Base-by-base conservation (phyloP, 2,113 vertebrate genomes). In the Vireo altiloquus region DNA sequence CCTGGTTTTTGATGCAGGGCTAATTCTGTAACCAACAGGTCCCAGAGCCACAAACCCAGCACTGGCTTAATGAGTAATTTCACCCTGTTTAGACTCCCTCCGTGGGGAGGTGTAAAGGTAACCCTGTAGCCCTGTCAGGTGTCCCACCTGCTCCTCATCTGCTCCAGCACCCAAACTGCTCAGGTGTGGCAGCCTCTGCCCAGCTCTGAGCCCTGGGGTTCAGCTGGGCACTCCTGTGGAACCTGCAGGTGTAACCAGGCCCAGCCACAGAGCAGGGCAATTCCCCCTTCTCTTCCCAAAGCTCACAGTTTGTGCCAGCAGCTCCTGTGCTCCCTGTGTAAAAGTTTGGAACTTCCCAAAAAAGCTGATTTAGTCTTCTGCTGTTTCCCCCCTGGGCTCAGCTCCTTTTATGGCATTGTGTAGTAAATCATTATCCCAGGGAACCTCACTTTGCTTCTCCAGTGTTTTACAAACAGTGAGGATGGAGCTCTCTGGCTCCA, bases 351-450 rank as follows among this genome's bases (percentile, higher is more conserved):
- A 19, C 37, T 31, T 88, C n/a, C 83, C 81, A 88, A 64, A 69
- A 44, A 47, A 85, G 89, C 30, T 20, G 49, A 46, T 71, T 92
- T 57, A n/a, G 35, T 47, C 50, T 90, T 54, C 71, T 50, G 44
- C 35, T 89, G 33, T 52, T 92, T 87, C 56, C 49, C 56, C 49
- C 77, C 53, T 9, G 31, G 70, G 20, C 9, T 93, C 82, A 94
- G 91, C 79, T 94, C 89, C 95, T 96, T 97, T 94, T 74, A 93
- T 87, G 92, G 94, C 96, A 49, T 57, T 61, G 40, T 87, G 74
- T 6, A 86, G 75, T 84, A 96, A 95, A 97, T 94, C 91, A 96
- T 93, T 94, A 93, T 92, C 92, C 95, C 91, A 94, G 89, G 72
- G 86, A 95, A 89, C 82, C 82, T 94, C 89, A 47, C 85, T 96